Evolutionary conservation across 2,888 invertebrate genomes (phyloP).

Genomic region (Hemicrepidius hirtus): DNA sequence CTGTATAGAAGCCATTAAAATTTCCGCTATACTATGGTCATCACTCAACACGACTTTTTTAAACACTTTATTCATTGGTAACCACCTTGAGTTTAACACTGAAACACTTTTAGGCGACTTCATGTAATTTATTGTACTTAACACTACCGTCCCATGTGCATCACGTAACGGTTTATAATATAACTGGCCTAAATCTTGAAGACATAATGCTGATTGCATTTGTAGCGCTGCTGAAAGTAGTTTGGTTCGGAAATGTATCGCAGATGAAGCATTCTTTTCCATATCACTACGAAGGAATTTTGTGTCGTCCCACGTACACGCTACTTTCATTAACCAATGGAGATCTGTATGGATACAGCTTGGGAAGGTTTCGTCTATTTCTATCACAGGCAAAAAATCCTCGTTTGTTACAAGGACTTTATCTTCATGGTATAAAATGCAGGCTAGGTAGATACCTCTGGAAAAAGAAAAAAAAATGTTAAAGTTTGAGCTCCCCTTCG

Average conservation of each 20-base stretch:
- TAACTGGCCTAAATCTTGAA: slow-evolving; percentile 95
- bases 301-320: slow-evolving; percentile 98
- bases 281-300: slow-evolving; percentile 93
- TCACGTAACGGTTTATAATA: slow-evolving; percentile 94
- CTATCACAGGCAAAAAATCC: slow-evolving; percentile 96
- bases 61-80: slow-evolving; percentile 87
- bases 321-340: slow-evolving; percentile 98
- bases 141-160: slow-evolving; percentile 91
- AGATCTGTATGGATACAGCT: slow-evolving; percentile 94
- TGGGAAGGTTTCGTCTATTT: slow-evolving; percentile 97
- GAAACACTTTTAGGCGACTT: slow-evolving; percentile 90
- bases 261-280: slow-evolving; percentile 94
- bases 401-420: slow-evolving; percentile 97
- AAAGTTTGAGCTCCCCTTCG: too few species aligned
- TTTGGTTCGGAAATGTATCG: slow-evolving; percentile 93
- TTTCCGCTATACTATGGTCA: slow-evolving; percentile 86
- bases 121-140: slow-evolving; percentile 89
- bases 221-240: slow-evolving; percentile 93
- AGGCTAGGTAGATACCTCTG: slow-evolving; percentile 95
- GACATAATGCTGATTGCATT: slow-evolving; percentile 92
- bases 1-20: slow-evolving; percentile 90
- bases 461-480: slow-evolving; percentile 60
- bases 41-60: slow-evolving; percentile 85
- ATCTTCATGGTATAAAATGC: slow-evolving; percentile 95
- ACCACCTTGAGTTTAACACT: slow-evolving; percentile 94